Evolutionary conservation across 2,888 invertebrate species (phyloP), one percentile per base, ranked within the genome.

Genomic region (Myathropa florea): DNA sequence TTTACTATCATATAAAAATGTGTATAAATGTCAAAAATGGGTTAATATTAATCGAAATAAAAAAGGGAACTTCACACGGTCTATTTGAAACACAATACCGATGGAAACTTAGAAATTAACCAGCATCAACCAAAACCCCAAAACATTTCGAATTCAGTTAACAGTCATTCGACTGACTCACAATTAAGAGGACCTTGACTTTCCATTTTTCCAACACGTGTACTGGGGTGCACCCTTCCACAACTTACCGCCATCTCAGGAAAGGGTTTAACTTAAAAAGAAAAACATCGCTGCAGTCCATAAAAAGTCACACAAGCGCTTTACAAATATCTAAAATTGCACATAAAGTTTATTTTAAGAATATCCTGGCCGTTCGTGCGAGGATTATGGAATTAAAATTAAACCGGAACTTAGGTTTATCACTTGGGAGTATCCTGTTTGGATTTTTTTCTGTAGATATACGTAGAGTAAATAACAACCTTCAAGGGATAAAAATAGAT

Each of bases 271-370:
- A 39, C 57, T 59, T 57, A 53, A 33, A 39, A 24, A 46, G 67
- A 72, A 76, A 30, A 65, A 72, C 61, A 78, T 77, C 72, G 67
- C 23, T 72, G 67, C 70, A 67, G 65, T 64, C 70, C 63, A 63
- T 70, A 78, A 78, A 72, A 61, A 39, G 18, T 65, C 33, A 33
- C 33, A 53, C n/a, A 53, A 53, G 1, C 57, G 30, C 55, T 46
- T 46, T 46, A 46, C 18, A 46, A 6, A 46, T 18, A 46, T 46
- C 46, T 23, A 61, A 60, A 61, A 72, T 57, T 46, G 46, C n/a
- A 46, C 24, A 21, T 60, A 71, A 39, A 59, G 46, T 46, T 46
- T 46, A 46, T 46, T 46, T 46, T 46, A 18, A 18, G 46, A 18
- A 46, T 46, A 46, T 46, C 18, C 46, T 46, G 46, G 18, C 7